These are phyloP conservation scores for Boulengeromyrus knoepffleri DNA, from an alignment of 2,113 vertebrate genomes.

Conservation along the genomic window DNA sequence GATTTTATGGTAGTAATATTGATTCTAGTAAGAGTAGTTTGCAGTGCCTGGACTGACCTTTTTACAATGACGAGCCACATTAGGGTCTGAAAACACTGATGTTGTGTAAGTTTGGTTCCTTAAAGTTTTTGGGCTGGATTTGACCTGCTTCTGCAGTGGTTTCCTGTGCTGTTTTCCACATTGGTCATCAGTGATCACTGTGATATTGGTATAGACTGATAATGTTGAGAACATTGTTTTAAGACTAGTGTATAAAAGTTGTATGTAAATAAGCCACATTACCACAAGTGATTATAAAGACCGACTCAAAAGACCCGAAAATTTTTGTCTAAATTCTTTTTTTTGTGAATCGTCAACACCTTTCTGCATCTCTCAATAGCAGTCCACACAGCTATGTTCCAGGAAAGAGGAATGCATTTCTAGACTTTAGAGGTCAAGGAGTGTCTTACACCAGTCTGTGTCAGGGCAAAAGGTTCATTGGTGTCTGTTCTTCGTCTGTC, in stretches of 20 bases:
- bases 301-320: neutral
- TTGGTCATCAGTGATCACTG: neutral
- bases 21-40: neutral
- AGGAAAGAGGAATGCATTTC: neutral
- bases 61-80: neutral
- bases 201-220: neutral
- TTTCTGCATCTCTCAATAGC: neutral
- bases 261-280: neutral
- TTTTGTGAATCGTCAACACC: neutral
- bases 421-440: neutral
- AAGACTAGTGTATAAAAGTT: neutral
- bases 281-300: neutral
- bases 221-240: neutral
- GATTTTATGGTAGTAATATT: neutral
- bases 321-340: neutral
- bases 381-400: neutral
- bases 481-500: neutral
- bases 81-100: neutral
- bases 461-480: neutral
- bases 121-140: neutral
- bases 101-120: neutral
- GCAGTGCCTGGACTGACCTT: neutral
- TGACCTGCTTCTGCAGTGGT: neutral
- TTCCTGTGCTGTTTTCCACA: neutral
- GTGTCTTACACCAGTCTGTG: neutral